These are phyloP conservation scores for Chromobotia macracanthus DNA, from an alignment of 2,797 vertebrate genomes.

Conservation along the genomic window DNA sequence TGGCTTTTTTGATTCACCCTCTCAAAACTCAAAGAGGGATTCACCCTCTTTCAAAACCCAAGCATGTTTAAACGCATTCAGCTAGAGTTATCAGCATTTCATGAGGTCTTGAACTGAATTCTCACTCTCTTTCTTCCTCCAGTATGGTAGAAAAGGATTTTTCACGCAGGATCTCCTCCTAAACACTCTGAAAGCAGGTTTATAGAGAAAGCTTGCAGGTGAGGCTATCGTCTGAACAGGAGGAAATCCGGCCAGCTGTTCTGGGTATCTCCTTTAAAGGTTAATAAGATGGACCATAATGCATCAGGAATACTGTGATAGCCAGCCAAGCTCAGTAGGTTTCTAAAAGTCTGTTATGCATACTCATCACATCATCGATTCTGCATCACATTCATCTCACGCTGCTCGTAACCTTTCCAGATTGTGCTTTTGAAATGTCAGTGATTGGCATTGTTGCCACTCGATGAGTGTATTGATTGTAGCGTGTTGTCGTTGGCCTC, in stretches of 20 bases:
- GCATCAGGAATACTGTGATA: slow-evolving; percentile 30
- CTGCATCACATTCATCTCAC: slow-evolving; percentile 23
- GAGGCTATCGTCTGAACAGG: slow-evolving; percentile 11
- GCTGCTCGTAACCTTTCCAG: slow-evolving; percentile 39
- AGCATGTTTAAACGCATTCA: slow-evolving; percentile 31
- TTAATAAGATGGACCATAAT: slow-evolving; percentile 27
- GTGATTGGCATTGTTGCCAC: slow-evolving; percentile 36
- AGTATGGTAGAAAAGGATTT: slow-evolving; percentile 63
- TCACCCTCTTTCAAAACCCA: slow-evolving; percentile 1
- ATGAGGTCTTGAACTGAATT: slow-evolving; percentile 32
- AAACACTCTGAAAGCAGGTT: slow-evolving; percentile 54
- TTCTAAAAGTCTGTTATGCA: slow-evolving; percentile 37
- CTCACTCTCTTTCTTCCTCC: slow-evolving; percentile 6
- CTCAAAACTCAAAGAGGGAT: slow-evolving; percentile 6
- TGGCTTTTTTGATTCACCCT: slow-evolving; percentile 17
- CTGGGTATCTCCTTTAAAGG: slow-evolving; percentile 36
- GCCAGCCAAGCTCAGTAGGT: slow-evolving; percentile 13
- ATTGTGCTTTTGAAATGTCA: slow-evolving; percentile 44
- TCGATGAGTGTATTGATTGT: slow-evolving; percentile 34
- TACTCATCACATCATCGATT: slow-evolving; percentile 44
- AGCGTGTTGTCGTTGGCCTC: not conserved
- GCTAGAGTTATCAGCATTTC: slow-evolving; percentile 26
- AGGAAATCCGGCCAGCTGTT: not conserved
- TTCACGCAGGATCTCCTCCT: slow-evolving; percentile 53
- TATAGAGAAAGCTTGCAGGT: slow-evolving; percentile 57